phyloP scores from a whole-genome alignment of 2,113 vertebrate species.

The Oenanthe melanoleuca region DNA sequence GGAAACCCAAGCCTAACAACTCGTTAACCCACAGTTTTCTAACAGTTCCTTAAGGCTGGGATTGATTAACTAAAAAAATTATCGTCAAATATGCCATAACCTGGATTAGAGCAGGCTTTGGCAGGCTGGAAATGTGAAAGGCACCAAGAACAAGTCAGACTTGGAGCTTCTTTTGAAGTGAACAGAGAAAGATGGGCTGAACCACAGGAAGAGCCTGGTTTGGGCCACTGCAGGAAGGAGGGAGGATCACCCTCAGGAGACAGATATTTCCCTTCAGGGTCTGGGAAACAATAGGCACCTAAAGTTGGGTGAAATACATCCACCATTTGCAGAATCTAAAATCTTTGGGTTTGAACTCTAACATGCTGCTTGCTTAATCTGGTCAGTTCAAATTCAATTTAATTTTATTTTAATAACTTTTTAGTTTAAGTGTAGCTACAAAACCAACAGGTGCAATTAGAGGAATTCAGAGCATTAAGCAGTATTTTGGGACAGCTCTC shows the following conservation, averaged over 20 bases:
- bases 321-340: not conserved
- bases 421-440: not conserved
- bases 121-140: not conserved
- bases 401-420: not conserved
- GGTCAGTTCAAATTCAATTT: not conserved
- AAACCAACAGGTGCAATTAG: not conserved
- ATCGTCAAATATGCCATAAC: not conserved
- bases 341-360: not conserved
- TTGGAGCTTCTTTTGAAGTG: not conserved
- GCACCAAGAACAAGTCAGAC: not conserved
- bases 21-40: not conserved
- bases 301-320: not conserved
- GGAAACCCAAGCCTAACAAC: not conserved
- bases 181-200: not conserved
- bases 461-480: not conserved
- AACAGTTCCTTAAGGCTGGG: not conserved
- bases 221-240: not conserved
- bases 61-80: not conserved
- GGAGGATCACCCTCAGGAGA: not conserved
- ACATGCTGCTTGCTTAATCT: not conserved
- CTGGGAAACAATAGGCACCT: not conserved
- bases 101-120: not conserved
- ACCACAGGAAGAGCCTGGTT: not conserved
- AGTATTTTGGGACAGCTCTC: not conserved
- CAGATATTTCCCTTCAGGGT: not conserved